These are phyloP conservation scores for Heliothis virescens DNA, from an alignment of 1,140 invertebrate genomes.

Conservation along the genomic window DNA sequence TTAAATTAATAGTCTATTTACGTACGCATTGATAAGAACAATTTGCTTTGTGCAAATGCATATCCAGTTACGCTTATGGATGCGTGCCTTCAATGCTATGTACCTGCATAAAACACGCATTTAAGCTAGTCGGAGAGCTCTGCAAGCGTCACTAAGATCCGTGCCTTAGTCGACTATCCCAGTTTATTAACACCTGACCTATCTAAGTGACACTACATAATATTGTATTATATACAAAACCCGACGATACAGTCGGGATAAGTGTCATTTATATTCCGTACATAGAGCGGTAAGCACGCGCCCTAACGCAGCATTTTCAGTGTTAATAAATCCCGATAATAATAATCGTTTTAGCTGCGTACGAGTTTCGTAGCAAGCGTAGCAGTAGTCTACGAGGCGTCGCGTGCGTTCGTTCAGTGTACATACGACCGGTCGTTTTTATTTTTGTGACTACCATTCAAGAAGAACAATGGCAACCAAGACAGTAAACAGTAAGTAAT, in stretches of 20 bases:
- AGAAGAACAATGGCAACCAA: conserved; percentile 66
- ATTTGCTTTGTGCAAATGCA: conserved; percentile 3
- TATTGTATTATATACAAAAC: conserved; percentile 68
- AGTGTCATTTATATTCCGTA: conserved; percentile 68
- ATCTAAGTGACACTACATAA: conserved; percentile 62
- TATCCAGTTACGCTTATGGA: background rate
- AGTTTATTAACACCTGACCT: conserved; percentile 54
- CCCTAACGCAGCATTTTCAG: conserved; percentile 53
- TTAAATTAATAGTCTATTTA: background rate
- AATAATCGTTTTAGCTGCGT: conserved; percentile 55
- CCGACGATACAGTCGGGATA: conserved; percentile 61
- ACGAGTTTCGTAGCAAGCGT: conserved; percentile 70
- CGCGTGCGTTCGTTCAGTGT: conserved; percentile 61
- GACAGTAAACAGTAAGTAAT: conserved; percentile 48
- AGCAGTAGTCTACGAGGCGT: conserved; percentile 70
- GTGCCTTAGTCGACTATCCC: conserved; percentile 53
- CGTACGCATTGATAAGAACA: conserved; percentile 11
- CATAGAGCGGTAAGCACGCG: conserved; percentile 68
- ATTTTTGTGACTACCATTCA: conserved; percentile 47
- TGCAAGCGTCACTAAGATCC: background rate
- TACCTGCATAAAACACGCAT: background rate
- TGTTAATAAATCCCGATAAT: conserved; percentile 61
- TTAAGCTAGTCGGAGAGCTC: background rate
- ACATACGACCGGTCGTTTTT: conserved; percentile 46
- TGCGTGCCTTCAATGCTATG: background rate